These are phyloP conservation scores for Martes flavigula DNA, from an alignment of 2,797 vertebrate species.

Conservation along the genomic window DNA sequence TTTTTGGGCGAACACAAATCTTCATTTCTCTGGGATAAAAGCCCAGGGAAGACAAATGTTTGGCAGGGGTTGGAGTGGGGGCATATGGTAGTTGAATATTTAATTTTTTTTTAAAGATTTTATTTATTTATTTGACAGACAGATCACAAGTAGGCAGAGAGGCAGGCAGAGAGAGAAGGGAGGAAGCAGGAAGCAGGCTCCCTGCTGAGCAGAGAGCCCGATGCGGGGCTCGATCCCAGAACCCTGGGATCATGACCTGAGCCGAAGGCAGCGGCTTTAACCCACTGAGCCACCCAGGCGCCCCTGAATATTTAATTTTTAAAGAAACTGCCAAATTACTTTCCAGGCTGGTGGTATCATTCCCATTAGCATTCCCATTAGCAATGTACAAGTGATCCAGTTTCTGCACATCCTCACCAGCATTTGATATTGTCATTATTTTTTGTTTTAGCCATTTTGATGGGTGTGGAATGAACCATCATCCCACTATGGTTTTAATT, in stretches of 20 bases:
- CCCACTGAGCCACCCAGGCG: too few relatives aligned
- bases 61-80: rapidly evolving
- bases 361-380: not conserved
- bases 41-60: not conserved
- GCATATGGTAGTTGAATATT: not conserved
- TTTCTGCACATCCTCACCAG: not conserved
- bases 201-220: too few relatives aligned
- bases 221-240: too few relatives aligned
- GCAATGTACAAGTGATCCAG: rapidly evolving
- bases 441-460: not conserved
- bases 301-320: not conserved
- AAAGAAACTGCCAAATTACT: not conserved
- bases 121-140: too few relatives aligned
- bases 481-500: not conserved
- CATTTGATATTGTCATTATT: not conserved
- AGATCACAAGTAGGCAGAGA: too few relatives aligned
- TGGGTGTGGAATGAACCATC: not conserved
- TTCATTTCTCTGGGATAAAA: not conserved
- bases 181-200: too few relatives aligned
- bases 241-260: too few relatives aligned
- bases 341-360: not conserved
- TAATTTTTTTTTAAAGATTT: too few relatives aligned
- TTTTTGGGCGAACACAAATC: not conserved
- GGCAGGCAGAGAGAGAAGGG: too few relatives aligned
- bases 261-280: too few relatives aligned